phyloP scores from a whole-genome alignment of 2,113 vertebrate species.

The Rhinopithecus roxellana region DNA sequence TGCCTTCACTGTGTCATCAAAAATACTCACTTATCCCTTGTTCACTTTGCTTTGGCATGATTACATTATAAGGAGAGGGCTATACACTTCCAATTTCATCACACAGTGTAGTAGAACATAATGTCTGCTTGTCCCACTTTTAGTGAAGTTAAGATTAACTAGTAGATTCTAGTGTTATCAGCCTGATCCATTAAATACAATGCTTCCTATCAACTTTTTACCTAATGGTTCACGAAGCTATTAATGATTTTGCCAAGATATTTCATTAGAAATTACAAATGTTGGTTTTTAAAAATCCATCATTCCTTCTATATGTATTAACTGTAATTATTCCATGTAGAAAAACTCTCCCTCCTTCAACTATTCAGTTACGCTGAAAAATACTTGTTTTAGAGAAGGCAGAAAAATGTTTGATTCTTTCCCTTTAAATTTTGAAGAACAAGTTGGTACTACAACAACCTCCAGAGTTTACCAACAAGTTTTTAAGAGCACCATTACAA shows the following conservation, averaged over 20 bases:
- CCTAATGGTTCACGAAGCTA: neutral
- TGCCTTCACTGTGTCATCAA: neutral
- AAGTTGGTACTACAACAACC: neutral
- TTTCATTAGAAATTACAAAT: neutral
- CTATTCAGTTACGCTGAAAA: neutral
- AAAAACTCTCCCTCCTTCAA: neutral
- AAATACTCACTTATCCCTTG: neutral
- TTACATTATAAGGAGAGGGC: neutral
- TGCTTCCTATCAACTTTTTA: neutral
- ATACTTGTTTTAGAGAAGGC: neutral
- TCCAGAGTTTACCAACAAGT: neutral
- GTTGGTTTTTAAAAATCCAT: neutral
- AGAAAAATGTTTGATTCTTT: neutral
- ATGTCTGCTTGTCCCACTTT: neutral
- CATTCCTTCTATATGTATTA: neutral
- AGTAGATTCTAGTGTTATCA: neutral
- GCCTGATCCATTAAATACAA: neutral
- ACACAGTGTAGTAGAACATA: neutral
- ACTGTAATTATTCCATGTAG: neutral
- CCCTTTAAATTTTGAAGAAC: neutral
- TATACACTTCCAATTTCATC: neutral
- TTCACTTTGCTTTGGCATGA: conserved; percentile 14
- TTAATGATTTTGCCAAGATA: neutral
- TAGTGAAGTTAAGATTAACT: neutral
- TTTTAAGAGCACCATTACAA: neutral